Conservation (phyloP, 2,113 vertebrate species). For the Hydrochoerus hydrochaeris region DNA sequence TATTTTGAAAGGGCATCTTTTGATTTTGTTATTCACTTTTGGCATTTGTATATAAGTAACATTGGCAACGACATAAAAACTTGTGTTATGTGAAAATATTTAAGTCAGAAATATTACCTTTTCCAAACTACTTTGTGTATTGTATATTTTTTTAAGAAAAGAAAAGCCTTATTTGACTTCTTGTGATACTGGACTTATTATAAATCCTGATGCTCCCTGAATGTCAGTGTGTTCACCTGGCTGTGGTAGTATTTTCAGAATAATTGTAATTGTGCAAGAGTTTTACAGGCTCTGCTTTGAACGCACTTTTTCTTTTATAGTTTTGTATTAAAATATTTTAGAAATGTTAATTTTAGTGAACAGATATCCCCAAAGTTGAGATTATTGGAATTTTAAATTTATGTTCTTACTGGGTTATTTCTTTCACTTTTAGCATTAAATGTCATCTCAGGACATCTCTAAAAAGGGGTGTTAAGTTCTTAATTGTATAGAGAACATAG, state of each 20-base stretch:
- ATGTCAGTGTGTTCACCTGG: slow-evolving; percentile 57
- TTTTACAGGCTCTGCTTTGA: slow-evolving; percentile 71
- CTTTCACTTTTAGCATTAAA: slow-evolving; percentile 73
- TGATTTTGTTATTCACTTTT: slow-evolving; percentile 78
- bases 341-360: slow-evolving; percentile 73
- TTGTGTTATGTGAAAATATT: slow-evolving; percentile 91
- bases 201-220: slow-evolving; percentile 25
- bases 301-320: slow-evolving; percentile 79
- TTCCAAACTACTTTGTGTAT: slow-evolving; percentile 85
- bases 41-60: slow-evolving; percentile 86
- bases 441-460: slow-evolving; percentile 71
- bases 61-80: slow-evolving; percentile 84
- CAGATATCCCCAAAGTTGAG: slow-evolving; percentile 60
- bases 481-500: not conserved
- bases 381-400: slow-evolving; percentile 58
- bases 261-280: slow-evolving; percentile 63
- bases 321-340: slow-evolving; percentile 77
- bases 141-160: slow-evolving; percentile 82
- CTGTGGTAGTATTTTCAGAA: slow-evolving; percentile 7
- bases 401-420: slow-evolving; percentile 70
- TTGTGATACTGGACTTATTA: slow-evolving; percentile 55
- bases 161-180: slow-evolving; percentile 70
- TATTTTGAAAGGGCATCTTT: slow-evolving; percentile 82
- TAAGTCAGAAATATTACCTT: slow-evolving; percentile 89
- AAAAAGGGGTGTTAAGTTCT: slow-evolving; percentile 16